Evolutionary conservation across 2,888 invertebrate species (phyloP), one percentile per base, ranked within the genome.

Genomic region (Xestia xanthographa): DNA sequence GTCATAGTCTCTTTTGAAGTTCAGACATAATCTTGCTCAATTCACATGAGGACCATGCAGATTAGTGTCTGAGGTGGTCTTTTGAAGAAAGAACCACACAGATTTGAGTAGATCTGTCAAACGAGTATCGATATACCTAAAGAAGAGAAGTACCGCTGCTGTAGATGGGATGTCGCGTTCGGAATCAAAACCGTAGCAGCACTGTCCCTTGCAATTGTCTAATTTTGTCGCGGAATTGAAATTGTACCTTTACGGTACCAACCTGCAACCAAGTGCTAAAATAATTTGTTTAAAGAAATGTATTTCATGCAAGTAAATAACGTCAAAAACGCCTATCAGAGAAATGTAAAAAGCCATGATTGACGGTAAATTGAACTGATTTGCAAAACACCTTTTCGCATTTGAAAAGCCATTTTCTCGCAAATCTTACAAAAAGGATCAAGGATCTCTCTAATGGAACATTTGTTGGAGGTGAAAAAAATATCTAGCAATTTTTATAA

Each of bases 401-500:
- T 62, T 67, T 70, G 20, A 62, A 45, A 72, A 56, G 38, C 5
- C 1, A 58, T 50, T 73, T 66, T 65, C 34, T 58, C 22, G 9
- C 20, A 43, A 43, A 69, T 79, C 34, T 48, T 43, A 45, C 50
- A 41, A n/a, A 29, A 53, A 53, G 53, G 53, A 3, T 67, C 70
- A 34, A 43, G 22, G 9, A 62, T 60, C 22, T 65, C 26, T 9
- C 4, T 60, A 62, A 62, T 69, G 17, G 26, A 73, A 65, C n/a
- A 50, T 70, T 62, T 62, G 5, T 34, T 38, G 20, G 9, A 70
- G 48, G 41, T 41, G 38, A n/a, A 77, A 72, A 38, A 72, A 56
- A 62, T 1, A 11, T 58, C 14, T 50, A 50, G 5, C 3, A 72
- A 67, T 53, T 72, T 67, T 73, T 12, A 60, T 43, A 66, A 84